phyloP scores from a whole-genome alignment of 2,797 vertebrate species.

The Brotogeris chrysoptera region DNA sequence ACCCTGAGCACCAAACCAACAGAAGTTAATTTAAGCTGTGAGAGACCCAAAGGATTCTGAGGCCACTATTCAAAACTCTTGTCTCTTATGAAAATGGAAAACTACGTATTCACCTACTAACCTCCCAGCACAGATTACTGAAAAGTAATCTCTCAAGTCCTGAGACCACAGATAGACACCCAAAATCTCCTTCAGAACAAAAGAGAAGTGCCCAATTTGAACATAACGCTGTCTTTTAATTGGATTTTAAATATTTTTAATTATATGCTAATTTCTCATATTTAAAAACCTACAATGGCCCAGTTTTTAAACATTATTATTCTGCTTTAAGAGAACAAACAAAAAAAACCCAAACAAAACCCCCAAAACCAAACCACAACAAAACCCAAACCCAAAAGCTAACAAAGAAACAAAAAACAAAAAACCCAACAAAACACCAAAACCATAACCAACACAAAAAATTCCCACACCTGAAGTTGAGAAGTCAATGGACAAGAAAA shows the following conservation, averaged over 20 bases:
- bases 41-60: neutral
- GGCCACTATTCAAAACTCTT: neutral
- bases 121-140: neutral
- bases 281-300: neutral
- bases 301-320: neutral
- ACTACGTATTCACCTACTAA: conserved; percentile 1
- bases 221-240: neutral
- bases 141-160: conserved; percentile 3
- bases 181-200: neutral
- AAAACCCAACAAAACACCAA: neutral
- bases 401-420: neutral
- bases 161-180: neutral
- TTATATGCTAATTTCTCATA: neutral
- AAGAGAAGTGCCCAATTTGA: neutral
- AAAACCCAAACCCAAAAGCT: neutral
- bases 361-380: neutral
- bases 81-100: neutral
- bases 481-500: neutral
- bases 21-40: neutral
- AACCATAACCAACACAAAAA: neutral
- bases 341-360: neutral
- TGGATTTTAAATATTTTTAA: neutral
- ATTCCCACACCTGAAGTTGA: neutral
- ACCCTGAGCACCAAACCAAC: neutral
- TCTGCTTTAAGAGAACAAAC: neutral